Percentiles rank a stretch among this genome's conserved stretches.
Evolutionary conservation across 2,797 vertebrate genomes (phyloP).

Genomic region (Cryptoprocta ferox): DNA sequence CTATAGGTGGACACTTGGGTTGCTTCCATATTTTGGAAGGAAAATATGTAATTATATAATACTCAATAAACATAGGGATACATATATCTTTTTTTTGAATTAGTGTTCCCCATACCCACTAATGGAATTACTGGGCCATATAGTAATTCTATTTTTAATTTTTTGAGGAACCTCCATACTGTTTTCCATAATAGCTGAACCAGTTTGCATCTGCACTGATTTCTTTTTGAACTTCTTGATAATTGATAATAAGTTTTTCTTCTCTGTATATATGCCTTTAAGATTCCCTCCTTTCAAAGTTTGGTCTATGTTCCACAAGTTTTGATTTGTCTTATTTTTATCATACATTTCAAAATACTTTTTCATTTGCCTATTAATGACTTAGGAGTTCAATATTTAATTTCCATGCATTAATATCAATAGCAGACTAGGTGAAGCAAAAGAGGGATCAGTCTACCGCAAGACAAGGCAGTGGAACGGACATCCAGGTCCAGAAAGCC

Average conservation of each 20-base stretch:
- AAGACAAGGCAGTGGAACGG: background rate
- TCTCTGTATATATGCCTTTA: background rate
- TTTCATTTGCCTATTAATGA: background rate
- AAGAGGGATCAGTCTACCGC: background rate
- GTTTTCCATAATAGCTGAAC: background rate
- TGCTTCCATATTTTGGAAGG: background rate
- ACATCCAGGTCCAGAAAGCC: background rate
- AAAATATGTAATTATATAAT: background rate
- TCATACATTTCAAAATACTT: background rate
- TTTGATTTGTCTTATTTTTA: constrained; percentile 20
- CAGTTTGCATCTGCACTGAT: background rate
- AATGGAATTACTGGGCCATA: background rate
- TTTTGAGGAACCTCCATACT: background rate
- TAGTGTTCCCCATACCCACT: background rate
- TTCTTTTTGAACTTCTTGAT: background rate
- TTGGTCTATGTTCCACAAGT: background rate
- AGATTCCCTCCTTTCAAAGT: background rate
- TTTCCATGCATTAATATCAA: background rate
- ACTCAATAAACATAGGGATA: background rate
- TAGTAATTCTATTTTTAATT: background rate
- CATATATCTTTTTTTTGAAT: background rate
- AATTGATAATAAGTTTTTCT: background rate
- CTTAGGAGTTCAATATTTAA: background rate
- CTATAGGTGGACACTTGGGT: background rate
- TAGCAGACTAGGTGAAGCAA: background rate